Evolutionary conservation across 1,140 invertebrate species (phyloP), one percentile per base, ranked within the genome.

Genomic region (Drosophila ironensis): DNA sequence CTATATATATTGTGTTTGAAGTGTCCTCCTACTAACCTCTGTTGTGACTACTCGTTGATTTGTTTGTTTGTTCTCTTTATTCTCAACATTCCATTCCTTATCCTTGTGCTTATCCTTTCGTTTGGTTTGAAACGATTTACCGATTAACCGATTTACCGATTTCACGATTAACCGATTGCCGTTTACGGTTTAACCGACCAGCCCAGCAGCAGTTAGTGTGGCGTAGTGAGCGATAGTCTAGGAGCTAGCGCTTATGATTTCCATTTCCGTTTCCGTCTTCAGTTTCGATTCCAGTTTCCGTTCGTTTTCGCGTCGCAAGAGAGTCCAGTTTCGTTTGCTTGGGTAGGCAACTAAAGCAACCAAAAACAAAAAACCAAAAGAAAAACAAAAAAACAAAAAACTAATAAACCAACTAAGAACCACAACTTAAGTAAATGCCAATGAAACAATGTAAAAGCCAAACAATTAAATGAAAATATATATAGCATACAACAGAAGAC

Each of bases 11-110:
- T 81, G 72, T 82, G 77, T 81, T 81, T 81, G 46, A 69, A 75
- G 77, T 81, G 76, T 82, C 77, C 72, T 68, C n/a, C 67, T 82
- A 69, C 76, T 81, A 81, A 81, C 76, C 77, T 76, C 54, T 81
- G 77, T 81, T 76, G 74, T 82, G 77, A 70, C 46, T 76, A 63
- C 38, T 68, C 59, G 45, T 82, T 81, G 53, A 81, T 80, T 80
- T 60, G 30, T 11, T n/a, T n/a, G n/a, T n/a, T n/a, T 30, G 20
- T 40, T 14, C 8, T 41, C 16, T 28, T 45, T 27, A 53, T 54
- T 42, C 33, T 69, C 48, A n/a, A n/a, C n/a, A n/a, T 41, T 45
- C 17, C 28, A 37, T 68, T 46, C 4, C 24, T 35, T 60, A n/a
- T n/a, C n/a, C n/a, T n/a, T n/a, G n/a, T 42, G 20, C 12, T 42